Evolutionary conservation across 2,888 invertebrate genomes (phyloP).

Genomic region (Acanthosepion pharaonis): DNA sequence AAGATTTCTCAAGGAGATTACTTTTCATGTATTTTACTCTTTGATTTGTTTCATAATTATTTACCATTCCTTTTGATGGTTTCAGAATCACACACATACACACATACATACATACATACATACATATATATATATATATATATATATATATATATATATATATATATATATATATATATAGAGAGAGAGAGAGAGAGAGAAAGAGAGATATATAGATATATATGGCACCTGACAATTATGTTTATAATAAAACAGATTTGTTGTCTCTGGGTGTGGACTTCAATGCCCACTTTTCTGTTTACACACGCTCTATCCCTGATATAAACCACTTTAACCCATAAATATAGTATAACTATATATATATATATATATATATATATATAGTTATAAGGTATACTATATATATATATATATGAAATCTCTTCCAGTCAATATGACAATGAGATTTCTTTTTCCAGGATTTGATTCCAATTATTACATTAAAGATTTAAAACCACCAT

Average conservation of each 20-base stretch:
- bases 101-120: background rate
- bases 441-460: too few relatives aligned
- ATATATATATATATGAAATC: too few relatives aligned
- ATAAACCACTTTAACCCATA: background rate
- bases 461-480: too few relatives aligned
- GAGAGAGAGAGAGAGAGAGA: too few relatives aligned
- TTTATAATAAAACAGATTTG: too few relatives aligned
- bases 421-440: too few relatives aligned
- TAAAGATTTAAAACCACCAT: too few relatives aligned
- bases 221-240: background rate
- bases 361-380: background rate
- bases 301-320: too few relatives aligned
- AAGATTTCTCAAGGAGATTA: background rate
- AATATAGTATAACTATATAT: background rate
- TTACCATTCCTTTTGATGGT: background rate
- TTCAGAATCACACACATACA: background rate
- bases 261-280: too few relatives aligned
- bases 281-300: too few relatives aligned
- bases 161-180: background rate
- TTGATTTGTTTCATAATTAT: background rate
- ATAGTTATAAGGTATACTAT: background rate
- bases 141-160: background rate
- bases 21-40: background rate
- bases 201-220: background rate
- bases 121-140: background rate